Evolutionary conservation across 2,797 vertebrate genomes (phyloP), one percentile per base, ranked within the genome.

Genomic region (Todus mexicanus): DNA sequence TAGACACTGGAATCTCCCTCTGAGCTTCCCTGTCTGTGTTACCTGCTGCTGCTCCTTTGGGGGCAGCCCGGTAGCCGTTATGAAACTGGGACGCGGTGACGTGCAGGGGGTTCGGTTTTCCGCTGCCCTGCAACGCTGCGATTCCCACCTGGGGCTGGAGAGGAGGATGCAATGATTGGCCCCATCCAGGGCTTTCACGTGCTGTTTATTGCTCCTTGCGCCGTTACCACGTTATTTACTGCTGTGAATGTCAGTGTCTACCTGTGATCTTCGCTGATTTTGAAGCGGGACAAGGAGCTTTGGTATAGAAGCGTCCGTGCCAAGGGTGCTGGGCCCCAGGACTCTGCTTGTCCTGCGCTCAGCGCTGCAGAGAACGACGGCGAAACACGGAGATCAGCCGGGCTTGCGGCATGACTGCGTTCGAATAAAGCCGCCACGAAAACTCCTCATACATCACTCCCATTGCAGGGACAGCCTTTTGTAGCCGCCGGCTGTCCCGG

Each of bases 81-180:
- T 0, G 29, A 31, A 53, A 25, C 38, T 33, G 59, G 29, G 51
- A 22, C 57, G 6, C 0, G 14, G 13, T 53, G 53, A 19, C 3
- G 1, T 7, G 57, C 2, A 4, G 22, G 16, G 47, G 6, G 51
- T 15, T 50, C 25, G 15, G 15, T 25, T 43, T 45, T 59, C 54
- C 38, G 29, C 29, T 42, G 13, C 27, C 26, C 35, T 43, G 71
- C 35, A 7, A 1, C 29, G 38, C 59, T 43, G 43, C 20, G 27
- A 23, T 45, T 82, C 45, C 47, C 57, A 47, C 38, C 40, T 16
- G 19, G 57, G 42, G 5, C 27, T 61, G 38, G 35, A 42, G 31
- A 27, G 43, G 45, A 31, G 14, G 21, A 76, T 45, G 16, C 53
- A 59, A 59, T 11, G 13, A 12, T 10, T 18, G 35, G 38, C 38